Evolutionary conservation across 2,888 invertebrate genomes (phyloP).

Genomic region (Agrotis exclamationis): DNA sequence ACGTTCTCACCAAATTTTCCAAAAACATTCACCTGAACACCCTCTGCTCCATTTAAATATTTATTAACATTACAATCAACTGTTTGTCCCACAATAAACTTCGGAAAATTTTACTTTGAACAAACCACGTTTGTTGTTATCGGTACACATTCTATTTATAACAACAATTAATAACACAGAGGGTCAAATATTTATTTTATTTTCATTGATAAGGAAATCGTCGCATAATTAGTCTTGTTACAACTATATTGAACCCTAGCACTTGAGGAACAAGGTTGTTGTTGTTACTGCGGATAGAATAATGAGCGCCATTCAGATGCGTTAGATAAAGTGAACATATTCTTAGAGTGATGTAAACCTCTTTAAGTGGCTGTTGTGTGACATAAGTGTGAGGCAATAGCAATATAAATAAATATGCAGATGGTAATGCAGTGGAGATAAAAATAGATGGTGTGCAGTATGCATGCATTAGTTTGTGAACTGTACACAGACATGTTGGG

Average conservation of each 20-base stretch:
- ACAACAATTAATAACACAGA: conserved; percentile 56
- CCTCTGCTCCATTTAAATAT: conserved; percentile 29
- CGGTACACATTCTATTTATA: conserved; percentile 66
- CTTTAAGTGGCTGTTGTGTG: conserved; percentile 35
- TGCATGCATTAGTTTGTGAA: conserved; percentile 1
- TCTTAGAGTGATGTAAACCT: conserved; percentile 54
- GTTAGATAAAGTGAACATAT: conserved; percentile 47
- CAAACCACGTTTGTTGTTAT: conserved; percentile 51
- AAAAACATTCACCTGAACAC: conserved; percentile 22
- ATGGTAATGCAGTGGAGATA: conserved; percentile 38
- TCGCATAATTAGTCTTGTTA: conserved; percentile 33
- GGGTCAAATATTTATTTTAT: conserved; percentile 67
- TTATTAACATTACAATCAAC: conserved; percentile 42
- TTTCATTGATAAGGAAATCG: conserved; percentile 55
- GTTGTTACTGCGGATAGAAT: not conserved
- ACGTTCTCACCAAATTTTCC: conserved; percentile 38
- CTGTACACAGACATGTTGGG: conserved; percentile 3
- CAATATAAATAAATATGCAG: conserved; percentile 35
- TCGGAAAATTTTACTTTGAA: conserved; percentile 51
- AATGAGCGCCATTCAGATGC: conserved; percentile 51
- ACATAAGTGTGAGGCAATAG: conserved; percentile 56
- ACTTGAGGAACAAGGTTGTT: conserved; percentile 14
- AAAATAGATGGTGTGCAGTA: conserved; percentile 31
- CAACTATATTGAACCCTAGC: conserved; percentile 33
- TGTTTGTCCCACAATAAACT: conserved; percentile 45